Conservation (phyloP, 2,113 vertebrate genomes). For the Oncorhynchus gorbuscha region DNA sequence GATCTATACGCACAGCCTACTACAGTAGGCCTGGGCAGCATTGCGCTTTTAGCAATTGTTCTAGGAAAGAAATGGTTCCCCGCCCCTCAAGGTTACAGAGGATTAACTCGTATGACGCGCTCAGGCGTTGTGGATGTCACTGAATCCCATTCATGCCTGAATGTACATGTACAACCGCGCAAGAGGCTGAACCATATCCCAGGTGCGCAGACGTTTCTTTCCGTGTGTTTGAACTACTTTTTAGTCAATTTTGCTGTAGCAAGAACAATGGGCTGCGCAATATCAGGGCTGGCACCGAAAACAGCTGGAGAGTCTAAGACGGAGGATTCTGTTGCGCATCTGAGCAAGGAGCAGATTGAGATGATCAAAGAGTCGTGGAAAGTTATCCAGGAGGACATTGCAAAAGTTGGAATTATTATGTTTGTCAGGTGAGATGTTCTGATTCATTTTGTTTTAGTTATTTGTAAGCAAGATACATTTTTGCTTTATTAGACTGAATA, state of each 20-base stretch:
- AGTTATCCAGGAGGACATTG: constrained; percentile 79
- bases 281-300: constrained; percentile 69
- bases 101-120: background rate
- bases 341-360: constrained; percentile 63
- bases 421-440: constrained; percentile 73
- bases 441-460: background rate
- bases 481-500: background rate
- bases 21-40: too few species aligned
- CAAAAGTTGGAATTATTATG: constrained; percentile 80
- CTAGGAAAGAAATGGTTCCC: background rate
- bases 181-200: constrained; percentile 23
- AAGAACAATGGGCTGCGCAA: constrained; percentile 76
- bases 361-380: constrained; percentile 79
- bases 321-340: constrained; percentile 45
- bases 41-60: too few species aligned
- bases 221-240: background rate
- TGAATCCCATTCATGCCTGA: background rate
- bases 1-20: too few species aligned
- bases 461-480: background rate
- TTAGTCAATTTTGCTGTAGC: background rate
- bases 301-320: constrained; percentile 39
- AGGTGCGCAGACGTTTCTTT: constrained; percentile 4
- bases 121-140: background rate
- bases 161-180: background rate
- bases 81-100: background rate